phyloP scores from a whole-genome alignment of 1,140 invertebrate genomes.

The Aphidius ervi region DNA sequence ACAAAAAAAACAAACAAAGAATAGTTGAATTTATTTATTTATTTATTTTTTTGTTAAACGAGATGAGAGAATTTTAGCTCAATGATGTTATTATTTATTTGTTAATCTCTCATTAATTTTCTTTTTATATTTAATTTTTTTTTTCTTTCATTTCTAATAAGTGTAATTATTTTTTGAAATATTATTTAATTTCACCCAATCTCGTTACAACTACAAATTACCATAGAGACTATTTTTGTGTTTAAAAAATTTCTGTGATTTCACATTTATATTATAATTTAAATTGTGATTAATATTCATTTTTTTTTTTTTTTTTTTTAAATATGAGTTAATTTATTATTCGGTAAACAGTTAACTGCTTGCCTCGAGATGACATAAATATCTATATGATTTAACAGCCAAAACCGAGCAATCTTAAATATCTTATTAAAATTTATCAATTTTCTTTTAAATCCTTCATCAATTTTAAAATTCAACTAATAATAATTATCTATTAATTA shows the following conservation, averaged over 20 bases:
- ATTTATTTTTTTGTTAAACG: neutral
- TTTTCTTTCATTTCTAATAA: neutral
- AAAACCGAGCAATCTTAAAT: constrained; percentile 37
- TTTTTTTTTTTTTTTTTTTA: constrained; percentile 1
- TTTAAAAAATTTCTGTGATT: neutral
- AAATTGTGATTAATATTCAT: constrained; percentile 1
- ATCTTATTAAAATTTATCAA: constrained; percentile 28
- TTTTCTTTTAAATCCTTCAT: too few relatives aligned
- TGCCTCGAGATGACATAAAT: constrained; percentile 22
- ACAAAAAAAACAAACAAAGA: neutral
- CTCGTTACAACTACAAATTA: constrained; percentile 14
- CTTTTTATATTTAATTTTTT: neutral
- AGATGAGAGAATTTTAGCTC: neutral
- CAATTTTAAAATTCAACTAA: too few relatives aligned
- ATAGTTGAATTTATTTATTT: too few relatives aligned
- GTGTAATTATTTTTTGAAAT: neutral
- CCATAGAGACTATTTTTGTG: constrained; percentile 12
- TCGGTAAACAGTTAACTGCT: constrained; percentile 3
- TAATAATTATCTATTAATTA: too few relatives aligned
- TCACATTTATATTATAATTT: constrained; percentile 11
- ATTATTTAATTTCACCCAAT: too few relatives aligned
- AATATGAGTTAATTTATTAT: neutral
- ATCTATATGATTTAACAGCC: constrained; percentile 35
- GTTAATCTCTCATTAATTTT: too few relatives aligned
- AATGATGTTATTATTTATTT: too few relatives aligned